These are phyloP conservation scores for Luscinia megarhynchos DNA, from an alignment of 2,797 vertebrate species.

Conservation along the genomic window DNA sequence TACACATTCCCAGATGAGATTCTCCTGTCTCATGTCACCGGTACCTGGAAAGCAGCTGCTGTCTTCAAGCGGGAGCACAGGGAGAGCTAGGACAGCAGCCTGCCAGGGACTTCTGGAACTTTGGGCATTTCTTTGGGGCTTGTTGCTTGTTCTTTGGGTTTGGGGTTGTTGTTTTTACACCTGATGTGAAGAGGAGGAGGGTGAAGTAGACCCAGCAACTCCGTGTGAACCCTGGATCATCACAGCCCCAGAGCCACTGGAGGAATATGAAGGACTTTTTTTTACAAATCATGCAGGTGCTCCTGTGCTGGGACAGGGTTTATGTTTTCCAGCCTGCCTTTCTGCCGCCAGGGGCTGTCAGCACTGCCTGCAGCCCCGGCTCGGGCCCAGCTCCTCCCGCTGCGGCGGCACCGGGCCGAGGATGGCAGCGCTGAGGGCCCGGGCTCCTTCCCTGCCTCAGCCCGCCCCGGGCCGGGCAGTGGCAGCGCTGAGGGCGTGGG, in stretches of 20 bases:
- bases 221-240: accelerated
- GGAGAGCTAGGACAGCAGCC: not conserved
- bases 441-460: too few species aligned
- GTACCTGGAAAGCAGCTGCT: constrained; percentile 86
- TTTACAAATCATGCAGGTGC: not conserved
- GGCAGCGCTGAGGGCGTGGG: too few species aligned
- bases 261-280: not conserved
- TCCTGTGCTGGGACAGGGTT: not conserved
- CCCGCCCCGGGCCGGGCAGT: too few species aligned
- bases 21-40: constrained; percentile 78
- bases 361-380: not conserved
- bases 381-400: not conserved
- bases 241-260: not conserved
- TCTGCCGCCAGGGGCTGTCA: not conserved
- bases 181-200: too few species aligned
- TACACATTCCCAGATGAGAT: constrained; percentile 84
- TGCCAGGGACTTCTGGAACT: not conserved
- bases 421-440: too few species aligned
- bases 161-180: not conserved
- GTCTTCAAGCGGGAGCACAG: constrained; percentile 78
- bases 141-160: not conserved
- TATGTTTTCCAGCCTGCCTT: not conserved
- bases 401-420: accelerated
- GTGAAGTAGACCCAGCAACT: not conserved
- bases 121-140: not conserved